A percentile compares a stretch with the other conserved stretches of the same genome.
Evolutionary conservation across 2,888 invertebrate genomes (phyloP).

Genomic region (Luffia ferchaultella): DNA sequence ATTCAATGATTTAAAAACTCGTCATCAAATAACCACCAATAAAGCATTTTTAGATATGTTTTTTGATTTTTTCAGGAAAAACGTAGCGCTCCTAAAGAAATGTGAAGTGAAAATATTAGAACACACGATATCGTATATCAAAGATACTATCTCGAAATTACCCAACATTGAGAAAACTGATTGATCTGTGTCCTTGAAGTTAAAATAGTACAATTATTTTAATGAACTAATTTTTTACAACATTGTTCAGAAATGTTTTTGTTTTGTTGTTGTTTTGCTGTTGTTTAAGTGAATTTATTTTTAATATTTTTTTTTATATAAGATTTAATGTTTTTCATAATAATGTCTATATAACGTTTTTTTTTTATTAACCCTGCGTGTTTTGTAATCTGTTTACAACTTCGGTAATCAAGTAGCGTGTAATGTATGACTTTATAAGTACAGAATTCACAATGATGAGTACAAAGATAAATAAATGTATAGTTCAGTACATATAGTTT

Average conservation of each 20-base stretch:
- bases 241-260: slow-evolving; percentile 21
- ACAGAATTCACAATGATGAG: no score
- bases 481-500: no score
- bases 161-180: not conserved
- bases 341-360: slow-evolving; percentile 20
- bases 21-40: no score
- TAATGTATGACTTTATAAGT: no score
- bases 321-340: slow-evolving; percentile 22
- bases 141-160: slow-evolving; percentile 13
- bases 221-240: slow-evolving; percentile 31
- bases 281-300: slow-evolving; percentile 19
- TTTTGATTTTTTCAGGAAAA: slow-evolving; percentile 50
- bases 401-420: no score
- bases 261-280: slow-evolving; percentile 15
- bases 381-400: slow-evolving; percentile 24
- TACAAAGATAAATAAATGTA: no score
- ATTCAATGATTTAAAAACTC: no score
- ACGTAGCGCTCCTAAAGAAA: slow-evolving; percentile 45
- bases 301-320: slow-evolving; percentile 5
- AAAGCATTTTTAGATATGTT: no score
- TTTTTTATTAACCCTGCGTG: slow-evolving; percentile 19
- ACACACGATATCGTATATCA: slow-evolving; percentile 44
- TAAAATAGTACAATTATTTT: not conserved
- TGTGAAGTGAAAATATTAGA: slow-evolving; percentile 54
- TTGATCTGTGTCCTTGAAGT: not conserved